Evolutionary conservation across 2,113 vertebrate genomes (phyloP).

Genomic region (Etia nguti): DNA sequence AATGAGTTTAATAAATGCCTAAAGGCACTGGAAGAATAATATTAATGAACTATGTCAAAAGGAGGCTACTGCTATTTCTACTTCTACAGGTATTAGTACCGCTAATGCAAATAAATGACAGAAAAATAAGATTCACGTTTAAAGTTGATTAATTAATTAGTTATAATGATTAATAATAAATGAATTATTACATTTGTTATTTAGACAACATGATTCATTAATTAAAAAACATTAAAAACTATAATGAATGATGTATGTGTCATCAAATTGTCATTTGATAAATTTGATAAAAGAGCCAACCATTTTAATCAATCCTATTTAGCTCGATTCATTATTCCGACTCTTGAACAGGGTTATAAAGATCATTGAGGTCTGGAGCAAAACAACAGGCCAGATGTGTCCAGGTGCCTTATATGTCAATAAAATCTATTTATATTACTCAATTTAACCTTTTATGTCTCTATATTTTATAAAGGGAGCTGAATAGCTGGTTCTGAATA

Average conservation of each 20-base stretch:
- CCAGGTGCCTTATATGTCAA: background rate
- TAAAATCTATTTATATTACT: background rate
- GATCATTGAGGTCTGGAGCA: background rate
- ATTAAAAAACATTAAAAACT: background rate
- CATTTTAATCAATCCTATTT: background rate
- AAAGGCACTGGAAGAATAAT: background rate
- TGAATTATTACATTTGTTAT: background rate
- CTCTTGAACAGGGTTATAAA: background rate
- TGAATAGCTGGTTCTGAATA: background rate
- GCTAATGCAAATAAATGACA: background rate
- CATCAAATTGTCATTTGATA: background rate
- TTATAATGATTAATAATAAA: background rate
- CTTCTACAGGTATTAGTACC: background rate
- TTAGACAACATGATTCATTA: background rate
- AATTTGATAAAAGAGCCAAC: background rate
- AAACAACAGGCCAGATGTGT: background rate
- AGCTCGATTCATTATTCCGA: background rate
- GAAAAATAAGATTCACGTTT: background rate
- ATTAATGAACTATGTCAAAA: background rate
- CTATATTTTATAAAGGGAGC: background rate
- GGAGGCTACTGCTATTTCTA: background rate
- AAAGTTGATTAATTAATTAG: background rate
- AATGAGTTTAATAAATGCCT: slow-evolving; percentile 5
- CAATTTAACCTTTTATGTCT: background rate
- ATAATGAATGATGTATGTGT: background rate